Evolutionary conservation across 2,113 vertebrate genomes (phyloP).

Genomic region (Podocnemis expansa): DNA sequence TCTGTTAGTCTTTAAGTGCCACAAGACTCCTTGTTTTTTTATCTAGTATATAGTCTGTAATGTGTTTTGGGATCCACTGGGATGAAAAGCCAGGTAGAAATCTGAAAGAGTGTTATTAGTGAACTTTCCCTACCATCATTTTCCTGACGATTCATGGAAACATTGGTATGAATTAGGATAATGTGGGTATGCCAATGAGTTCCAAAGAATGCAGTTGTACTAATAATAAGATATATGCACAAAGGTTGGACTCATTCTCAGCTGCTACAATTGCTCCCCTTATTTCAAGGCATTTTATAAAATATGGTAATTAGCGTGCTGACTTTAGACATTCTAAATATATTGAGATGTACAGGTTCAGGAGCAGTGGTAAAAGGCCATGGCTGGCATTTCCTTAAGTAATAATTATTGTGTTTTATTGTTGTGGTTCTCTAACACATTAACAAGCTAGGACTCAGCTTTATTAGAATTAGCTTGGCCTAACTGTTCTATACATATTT

Average conservation of each 20-base stretch:
- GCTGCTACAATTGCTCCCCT: conserved; percentile 24
- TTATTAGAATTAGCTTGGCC: conserved; percentile 85
- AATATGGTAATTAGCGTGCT: conserved; percentile 81
- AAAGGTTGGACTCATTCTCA: background rate
- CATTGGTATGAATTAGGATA: conserved; percentile 1
- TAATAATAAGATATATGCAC: conserved; percentile 23
- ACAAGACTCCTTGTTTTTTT: too few species aligned
- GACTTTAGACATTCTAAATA: conserved; percentile 77
- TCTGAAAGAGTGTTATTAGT: background rate
- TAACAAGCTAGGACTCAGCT: conserved; percentile 78
- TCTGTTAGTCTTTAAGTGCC: too few species aligned
- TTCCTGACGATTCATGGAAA: background rate
- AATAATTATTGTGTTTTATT: conserved; percentile 87
- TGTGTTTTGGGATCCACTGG: background rate
- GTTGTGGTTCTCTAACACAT: conserved; percentile 81
- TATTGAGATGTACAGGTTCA: conserved; percentile 77
- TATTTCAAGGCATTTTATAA: conserved; percentile 65
- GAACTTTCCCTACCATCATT: conserved; percentile 6
- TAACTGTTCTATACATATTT: conserved; percentile 82
- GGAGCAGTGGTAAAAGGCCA: conserved; percentile 82
- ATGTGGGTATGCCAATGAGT: background rate
- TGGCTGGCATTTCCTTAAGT: conserved; percentile 82
- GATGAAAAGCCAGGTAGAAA: conserved; percentile 9
- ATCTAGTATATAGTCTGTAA: conserved; percentile 4
- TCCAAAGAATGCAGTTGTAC: conserved; percentile 23